Evolutionary conservation across 2,113 vertebrate species (phyloP).

Genomic region (Marmota monax): DNA sequence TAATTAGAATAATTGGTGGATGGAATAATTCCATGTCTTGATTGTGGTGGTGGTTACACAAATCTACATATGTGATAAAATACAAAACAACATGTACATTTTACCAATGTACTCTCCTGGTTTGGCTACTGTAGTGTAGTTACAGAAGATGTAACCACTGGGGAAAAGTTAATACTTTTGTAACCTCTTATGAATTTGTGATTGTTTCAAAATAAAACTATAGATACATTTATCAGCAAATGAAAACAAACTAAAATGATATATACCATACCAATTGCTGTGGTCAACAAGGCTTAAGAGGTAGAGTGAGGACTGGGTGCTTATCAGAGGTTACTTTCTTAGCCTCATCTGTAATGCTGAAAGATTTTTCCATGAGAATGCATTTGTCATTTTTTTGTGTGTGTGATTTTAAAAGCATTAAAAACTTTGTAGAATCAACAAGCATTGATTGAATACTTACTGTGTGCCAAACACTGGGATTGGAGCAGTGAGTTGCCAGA

Average conservation of each 20-base stretch:
- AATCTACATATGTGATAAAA: neutral
- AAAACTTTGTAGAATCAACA: constrained; percentile 61
- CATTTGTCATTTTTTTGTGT: constrained; percentile 55
- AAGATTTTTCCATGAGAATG: constrained; percentile 41
- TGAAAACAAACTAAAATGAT: neutral
- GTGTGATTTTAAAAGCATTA: constrained; percentile 39
- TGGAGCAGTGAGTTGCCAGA: neutral
- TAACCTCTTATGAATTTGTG: neutral
- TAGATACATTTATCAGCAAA: neutral
- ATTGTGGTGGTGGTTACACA: neutral
- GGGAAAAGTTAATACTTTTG: neutral
- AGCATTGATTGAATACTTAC: constrained; percentile 26
- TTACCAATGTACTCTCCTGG: neutral
- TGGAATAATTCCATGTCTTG: neutral
- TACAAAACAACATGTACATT: neutral
- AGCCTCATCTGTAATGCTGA: constrained; percentile 37
- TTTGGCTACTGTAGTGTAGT: neutral
- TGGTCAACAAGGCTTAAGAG: neutral
- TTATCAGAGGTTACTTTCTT: neutral
- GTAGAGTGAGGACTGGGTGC: neutral
- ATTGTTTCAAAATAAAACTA: neutral
- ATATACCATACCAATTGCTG: neutral
- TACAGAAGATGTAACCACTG: neutral
- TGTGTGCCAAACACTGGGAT: neutral
- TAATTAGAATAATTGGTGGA: neutral